phyloP scores from a whole-genome alignment of 1,140 invertebrate genomes.

The Aphidius ervi region DNA sequence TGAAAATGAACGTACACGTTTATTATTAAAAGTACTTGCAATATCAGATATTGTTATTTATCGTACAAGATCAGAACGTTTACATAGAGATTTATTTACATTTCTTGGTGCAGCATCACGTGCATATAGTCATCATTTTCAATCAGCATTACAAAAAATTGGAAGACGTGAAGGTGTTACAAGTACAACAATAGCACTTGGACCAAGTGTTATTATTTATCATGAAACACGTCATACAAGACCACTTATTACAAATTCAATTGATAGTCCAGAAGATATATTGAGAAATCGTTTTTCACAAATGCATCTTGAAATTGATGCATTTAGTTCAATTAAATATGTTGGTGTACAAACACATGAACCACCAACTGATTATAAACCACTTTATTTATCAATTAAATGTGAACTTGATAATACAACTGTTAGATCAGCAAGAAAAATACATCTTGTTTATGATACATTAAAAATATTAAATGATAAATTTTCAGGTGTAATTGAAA shows the following conservation, averaged over 20 bases:
- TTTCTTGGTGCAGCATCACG: constrained; percentile 76
- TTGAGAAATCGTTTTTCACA: constrained; percentile 62
- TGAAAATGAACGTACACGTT: constrained; percentile 66
- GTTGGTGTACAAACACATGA: constrained; percentile 60
- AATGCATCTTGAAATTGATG: constrained; percentile 62
- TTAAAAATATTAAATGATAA: constrained; percentile 74
- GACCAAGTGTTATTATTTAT: constrained; percentile 74
- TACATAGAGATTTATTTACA: constrained; percentile 75
- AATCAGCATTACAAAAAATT: constrained; percentile 59
- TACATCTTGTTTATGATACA: constrained; percentile 63
- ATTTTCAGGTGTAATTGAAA: constrained; percentile 65
- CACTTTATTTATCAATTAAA: constrained; percentile 48
- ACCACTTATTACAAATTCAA: constrained; percentile 51
- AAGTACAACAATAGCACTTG: constrained; percentile 56
- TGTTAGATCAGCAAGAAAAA: constrained; percentile 64
- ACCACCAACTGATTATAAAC: constrained; percentile 55
- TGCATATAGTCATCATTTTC: constrained; percentile 73
- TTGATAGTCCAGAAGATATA: constrained; percentile 64
- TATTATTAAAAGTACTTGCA: constrained; percentile 71
- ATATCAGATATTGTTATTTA: constrained; percentile 82
- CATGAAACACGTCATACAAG: constrained; percentile 78
- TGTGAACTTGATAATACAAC: constrained; percentile 64
- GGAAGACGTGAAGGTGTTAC: constrained; percentile 53
- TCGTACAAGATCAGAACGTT: constrained; percentile 69
- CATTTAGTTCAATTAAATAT: constrained; percentile 72